Evolutionary conservation across 2,888 invertebrate species (phyloP).

Genomic region (Phrixothrix hirtus): DNA sequence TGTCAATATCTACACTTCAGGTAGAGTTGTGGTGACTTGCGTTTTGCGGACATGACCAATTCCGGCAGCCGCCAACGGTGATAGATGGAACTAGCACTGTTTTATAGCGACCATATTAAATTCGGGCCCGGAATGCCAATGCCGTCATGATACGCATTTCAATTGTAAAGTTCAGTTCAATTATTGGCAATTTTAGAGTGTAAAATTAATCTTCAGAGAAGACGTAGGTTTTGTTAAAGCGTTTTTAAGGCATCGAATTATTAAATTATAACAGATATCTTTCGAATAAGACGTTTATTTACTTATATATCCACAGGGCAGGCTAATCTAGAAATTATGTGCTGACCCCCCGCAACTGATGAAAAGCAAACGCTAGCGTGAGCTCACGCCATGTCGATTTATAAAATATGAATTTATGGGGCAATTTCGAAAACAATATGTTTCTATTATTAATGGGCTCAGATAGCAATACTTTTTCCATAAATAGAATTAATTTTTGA

Average conservation of each 20-base stretch:
- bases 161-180: slow-evolving; percentile 46
- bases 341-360: slow-evolving; percentile 35
- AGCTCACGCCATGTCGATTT: slow-evolving; percentile 42
- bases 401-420: slow-evolving; percentile 44
- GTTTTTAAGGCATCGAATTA: too few relatives aligned
- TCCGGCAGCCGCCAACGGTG: slow-evolving; percentile 46
- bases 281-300: slow-evolving; percentile 38
- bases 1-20: slow-evolving; percentile 33
- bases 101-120: slow-evolving; percentile 51
- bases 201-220: slow-evolving; percentile 19
- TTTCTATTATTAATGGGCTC: slow-evolving; percentile 37
- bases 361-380: slow-evolving; percentile 38
- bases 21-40: slow-evolving; percentile 39
- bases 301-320: slow-evolving; percentile 40
- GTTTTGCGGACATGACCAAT: slow-evolving; percentile 44
- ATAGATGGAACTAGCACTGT: slow-evolving; percentile 45
- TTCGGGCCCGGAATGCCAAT: slow-evolving; percentile 55
- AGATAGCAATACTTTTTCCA: slow-evolving; percentile 23
- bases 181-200: slow-evolving; percentile 32
- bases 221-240: background rate
- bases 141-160: slow-evolving; percentile 54
- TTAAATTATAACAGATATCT: slow-evolving; percentile 8
- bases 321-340: slow-evolving; percentile 41
- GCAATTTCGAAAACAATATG: slow-evolving; percentile 43
- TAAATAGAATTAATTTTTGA: slow-evolving; percentile 15